Base-by-base conservation (phyloP, 2,888 invertebrate species). In the Endotricha flammealis region DNA sequence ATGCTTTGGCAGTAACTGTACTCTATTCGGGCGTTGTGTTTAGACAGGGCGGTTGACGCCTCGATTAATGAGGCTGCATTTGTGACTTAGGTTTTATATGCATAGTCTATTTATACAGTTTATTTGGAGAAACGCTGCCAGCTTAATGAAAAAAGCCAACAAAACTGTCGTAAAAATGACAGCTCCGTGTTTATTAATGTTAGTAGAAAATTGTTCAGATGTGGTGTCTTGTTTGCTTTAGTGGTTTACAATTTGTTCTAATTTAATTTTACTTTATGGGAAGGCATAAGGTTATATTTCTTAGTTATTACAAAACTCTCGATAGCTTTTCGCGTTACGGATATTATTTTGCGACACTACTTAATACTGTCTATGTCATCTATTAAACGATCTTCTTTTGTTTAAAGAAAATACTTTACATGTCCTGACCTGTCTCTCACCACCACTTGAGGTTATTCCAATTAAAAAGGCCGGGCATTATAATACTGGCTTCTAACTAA, bases 1-100 rank as follows among this genome's bases (percentile, higher is more conserved):
- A 75, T 77, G 69, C 57, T 67, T 59, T 62, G 62, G 61, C 60
- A 53, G 51, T 76, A 78, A 77, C 77, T 73, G 75, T 70, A 67
- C 47, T 63, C 68, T 73, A 63, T 63, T 50, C 60, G 51, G 58
- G 60, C 61, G 60, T 59, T 57, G 47, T 77, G 63, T 79, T 79
- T 75, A 53, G 62, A 73, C 71, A 72, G 57, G 53, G 64, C 63
- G 57, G 65, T 67, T 75, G 65, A 76, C 71, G 72, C 67, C 64
- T 70, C 68, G 66, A 71, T 75, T 74, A 74, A 75, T 73, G 66
- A 71, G 50, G 48, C 44, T 11, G 11, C 38, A 41, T 46, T 45
- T 44, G 46, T 38, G 44, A 44, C 45, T 32, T 57, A 53, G 50
- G 46, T 48, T 58, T 55, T 52, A 61, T 53, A 37, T 48, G 41